phyloP scores from a whole-genome alignment of 2,113 vertebrate genomes.

The Notechis scutatus region DNA sequence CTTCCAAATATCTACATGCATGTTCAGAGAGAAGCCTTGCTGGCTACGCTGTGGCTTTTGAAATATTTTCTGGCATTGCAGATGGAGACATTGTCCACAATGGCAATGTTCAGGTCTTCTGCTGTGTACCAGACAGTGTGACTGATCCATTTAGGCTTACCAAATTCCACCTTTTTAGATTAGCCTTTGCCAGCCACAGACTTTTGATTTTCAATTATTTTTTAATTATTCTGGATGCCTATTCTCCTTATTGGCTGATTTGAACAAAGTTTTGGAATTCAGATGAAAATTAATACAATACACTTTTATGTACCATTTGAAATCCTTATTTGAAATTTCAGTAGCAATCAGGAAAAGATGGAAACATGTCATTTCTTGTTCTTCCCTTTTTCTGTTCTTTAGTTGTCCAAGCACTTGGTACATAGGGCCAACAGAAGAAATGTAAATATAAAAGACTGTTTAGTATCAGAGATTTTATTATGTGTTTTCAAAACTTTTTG shows the following conservation, averaged over 20 bases:
- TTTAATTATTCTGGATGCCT: neutral
- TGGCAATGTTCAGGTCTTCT: neutral
- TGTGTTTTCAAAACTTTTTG: neutral
- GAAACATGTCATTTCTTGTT: neutral
- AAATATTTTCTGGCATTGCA: neutral
- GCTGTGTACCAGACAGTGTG: neutral
- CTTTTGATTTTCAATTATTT: neutral
- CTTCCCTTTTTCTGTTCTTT: neutral
- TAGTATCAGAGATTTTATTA: neutral
- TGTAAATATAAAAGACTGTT: neutral
- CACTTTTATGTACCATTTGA: neutral
- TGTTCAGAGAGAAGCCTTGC: neutral
- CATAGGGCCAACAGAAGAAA: neutral
- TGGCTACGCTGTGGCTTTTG: neutral
- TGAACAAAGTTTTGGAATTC: neutral
- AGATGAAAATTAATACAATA: neutral
- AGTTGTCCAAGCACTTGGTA: neutral
- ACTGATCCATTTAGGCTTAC: neutral
- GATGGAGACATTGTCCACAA: neutral
- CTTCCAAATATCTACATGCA: neutral
- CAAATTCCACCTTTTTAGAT: neutral
- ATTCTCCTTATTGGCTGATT: neutral
- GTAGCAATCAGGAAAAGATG: neutral
- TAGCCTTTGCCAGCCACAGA: neutral
- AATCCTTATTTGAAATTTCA: neutral